phyloP scores from a whole-genome alignment of 2,797 vertebrate species.

The Lacerta bilineata region DNA sequence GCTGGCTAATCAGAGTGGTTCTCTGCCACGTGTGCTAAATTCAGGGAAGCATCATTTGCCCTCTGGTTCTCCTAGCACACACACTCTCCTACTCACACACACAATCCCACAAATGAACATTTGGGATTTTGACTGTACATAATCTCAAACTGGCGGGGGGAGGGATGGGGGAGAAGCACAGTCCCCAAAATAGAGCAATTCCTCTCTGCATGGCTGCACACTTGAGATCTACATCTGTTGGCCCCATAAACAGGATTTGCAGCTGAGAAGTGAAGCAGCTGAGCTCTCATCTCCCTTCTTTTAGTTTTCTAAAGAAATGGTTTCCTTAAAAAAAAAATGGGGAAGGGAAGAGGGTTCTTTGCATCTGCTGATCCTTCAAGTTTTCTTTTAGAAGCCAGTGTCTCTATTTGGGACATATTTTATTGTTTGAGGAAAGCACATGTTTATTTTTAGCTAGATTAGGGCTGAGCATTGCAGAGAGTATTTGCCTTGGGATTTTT shows the following conservation, averaged over 20 bases:
- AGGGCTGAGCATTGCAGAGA: neutral
- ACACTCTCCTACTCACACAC: neutral
- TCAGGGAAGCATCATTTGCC: neutral
- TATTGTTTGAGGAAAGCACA: neutral
- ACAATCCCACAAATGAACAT: neutral
- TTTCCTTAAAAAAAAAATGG: neutral
- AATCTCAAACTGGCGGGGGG: neutral
- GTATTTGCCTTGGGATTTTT: neutral
- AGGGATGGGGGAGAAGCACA: neutral
- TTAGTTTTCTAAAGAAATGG: neutral
- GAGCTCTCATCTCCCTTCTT: neutral
- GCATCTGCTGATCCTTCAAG: constrained; percentile 1
- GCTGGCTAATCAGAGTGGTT: neutral
- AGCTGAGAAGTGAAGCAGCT: neutral
- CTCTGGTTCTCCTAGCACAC: neutral
- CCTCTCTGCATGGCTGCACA: neutral
- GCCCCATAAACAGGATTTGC: neutral
- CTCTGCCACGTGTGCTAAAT: neutral
- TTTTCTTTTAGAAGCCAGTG: neutral
- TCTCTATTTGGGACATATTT: neutral
- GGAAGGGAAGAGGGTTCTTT: neutral
- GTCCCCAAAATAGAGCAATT: neutral
- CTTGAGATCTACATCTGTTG: neutral
- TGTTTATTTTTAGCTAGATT: constrained; percentile 11
- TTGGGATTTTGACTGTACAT: neutral